Conservation (phyloP, 1,140 invertebrate genomes). For the Aphelenchoides fujianensis region DNA sequence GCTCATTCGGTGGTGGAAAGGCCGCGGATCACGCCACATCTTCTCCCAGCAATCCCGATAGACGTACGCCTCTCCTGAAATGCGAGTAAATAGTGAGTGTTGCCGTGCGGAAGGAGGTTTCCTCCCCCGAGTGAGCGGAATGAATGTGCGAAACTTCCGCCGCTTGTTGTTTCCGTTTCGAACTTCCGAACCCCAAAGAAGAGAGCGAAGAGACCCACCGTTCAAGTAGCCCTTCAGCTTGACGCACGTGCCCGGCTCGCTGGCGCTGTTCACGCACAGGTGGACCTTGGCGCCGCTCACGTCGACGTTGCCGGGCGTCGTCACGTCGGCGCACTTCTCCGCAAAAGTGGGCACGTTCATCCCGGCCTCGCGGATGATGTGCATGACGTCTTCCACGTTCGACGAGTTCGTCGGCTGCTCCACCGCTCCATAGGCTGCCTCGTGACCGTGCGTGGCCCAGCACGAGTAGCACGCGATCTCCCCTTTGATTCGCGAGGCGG, state of each 20-base stretch:
- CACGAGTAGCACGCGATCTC: constrained; percentile 49
- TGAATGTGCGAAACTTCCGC: not conserved
- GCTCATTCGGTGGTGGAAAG: constrained; percentile 44
- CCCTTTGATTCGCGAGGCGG: constrained; percentile 33
- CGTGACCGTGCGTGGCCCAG: constrained; percentile 25
- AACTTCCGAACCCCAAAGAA: too few relatives aligned
- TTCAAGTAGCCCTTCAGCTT: constrained; percentile 42
- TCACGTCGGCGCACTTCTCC: constrained; percentile 36
- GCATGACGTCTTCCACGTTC: constrained; percentile 26
- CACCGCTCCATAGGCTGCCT: not conserved
- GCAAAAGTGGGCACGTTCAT: constrained; percentile 40
- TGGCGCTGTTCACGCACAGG: constrained; percentile 36
- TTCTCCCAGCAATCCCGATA: constrained; percentile 46
- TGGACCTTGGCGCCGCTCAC: constrained; percentile 39
- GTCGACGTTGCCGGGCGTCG: constrained; percentile 32
- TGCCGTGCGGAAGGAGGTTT: constrained; percentile 22
- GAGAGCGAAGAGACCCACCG: constrained; percentile 17
- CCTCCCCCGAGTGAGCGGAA: not conserved
- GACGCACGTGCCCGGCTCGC: constrained; percentile 46
- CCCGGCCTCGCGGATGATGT: constrained; percentile 24
- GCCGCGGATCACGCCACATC: constrained; percentile 47
- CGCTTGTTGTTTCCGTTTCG: not conserved
- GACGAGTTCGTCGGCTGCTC: not conserved
- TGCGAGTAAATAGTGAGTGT: constrained; percentile 8
- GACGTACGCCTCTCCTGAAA: constrained; percentile 44